phyloP scores from a whole-genome alignment of 2,113 vertebrate genomes.

The Catharus minimus region DNA sequence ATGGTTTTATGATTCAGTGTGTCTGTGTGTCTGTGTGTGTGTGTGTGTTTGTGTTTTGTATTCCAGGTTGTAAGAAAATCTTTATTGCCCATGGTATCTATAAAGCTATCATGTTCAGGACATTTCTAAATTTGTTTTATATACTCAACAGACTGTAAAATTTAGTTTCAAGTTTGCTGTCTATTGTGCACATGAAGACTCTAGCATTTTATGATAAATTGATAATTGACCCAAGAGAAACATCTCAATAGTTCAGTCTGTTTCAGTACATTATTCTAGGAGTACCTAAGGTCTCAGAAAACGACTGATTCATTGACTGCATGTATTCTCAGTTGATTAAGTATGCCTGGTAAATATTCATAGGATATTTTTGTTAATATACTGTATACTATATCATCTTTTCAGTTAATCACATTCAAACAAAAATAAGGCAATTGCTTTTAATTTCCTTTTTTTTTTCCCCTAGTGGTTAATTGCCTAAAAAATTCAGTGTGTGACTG shows the following conservation, averaged over 20 bases:
- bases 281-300: slow-evolving; percentile 37
- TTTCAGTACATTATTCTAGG: slow-evolving; percentile 23
- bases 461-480: slow-evolving; percentile 1
- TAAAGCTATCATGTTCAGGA: slow-evolving; percentile 7
- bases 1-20: not conserved
- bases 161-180: slow-evolving; percentile 5
- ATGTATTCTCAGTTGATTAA: slow-evolving; percentile 28
- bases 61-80: not conserved
- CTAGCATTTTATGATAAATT: slow-evolving; percentile 28
- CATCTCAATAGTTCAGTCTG: not conserved
- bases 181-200: not conserved
- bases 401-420: slow-evolving; percentile 39
- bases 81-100: not conserved
- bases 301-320: slow-evolving; percentile 16
- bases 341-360: slow-evolving; percentile 51
- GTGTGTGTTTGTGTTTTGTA: not conserved
- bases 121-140: not conserved
- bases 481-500: slow-evolving; percentile 27
- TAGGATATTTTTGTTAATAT: slow-evolving; percentile 35
- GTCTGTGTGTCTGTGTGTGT: not conserved
- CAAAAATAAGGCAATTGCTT: slow-evolving; percentile 43
- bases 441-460: not conserved
- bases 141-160: not conserved
- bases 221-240: slow-evolving; percentile 36
- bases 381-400: not conserved